Evolutionary conservation across 2,888 invertebrate species (phyloP).

Genomic region (Trissolcus japonicus): DNA sequence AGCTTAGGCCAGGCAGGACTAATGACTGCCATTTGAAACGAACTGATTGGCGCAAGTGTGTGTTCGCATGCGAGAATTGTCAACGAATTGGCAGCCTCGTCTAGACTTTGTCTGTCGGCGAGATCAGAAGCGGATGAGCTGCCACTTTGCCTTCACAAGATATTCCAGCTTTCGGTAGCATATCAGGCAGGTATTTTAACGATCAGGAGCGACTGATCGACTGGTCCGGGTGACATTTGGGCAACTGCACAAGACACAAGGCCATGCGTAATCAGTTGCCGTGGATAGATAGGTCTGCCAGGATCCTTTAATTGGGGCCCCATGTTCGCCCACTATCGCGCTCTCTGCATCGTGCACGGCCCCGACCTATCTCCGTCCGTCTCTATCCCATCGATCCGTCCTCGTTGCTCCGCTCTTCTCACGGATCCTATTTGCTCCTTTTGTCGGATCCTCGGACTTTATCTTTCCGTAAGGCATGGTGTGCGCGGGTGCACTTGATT

Average conservation of each 20-base stretch:
- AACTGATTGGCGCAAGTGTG: slow-evolving; percentile 46
- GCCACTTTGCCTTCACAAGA: slow-evolving; percentile 41
- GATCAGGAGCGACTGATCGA: slow-evolving; percentile 67
- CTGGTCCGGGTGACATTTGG: slow-evolving; percentile 68
- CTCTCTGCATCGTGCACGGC: slow-evolving; percentile 66
- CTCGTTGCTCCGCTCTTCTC: slow-evolving; percentile 48
- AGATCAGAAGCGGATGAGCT: slow-evolving; percentile 41
- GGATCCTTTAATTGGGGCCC: slow-evolving; percentile 72
- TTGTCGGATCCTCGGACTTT: slow-evolving; percentile 55
- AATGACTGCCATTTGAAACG: slow-evolving; percentile 44
- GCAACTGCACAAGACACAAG: slow-evolving; percentile 54
- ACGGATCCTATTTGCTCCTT: slow-evolving; percentile 42
- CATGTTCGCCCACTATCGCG: slow-evolving; percentile 71
- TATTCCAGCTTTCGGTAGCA: slow-evolving; percentile 62
- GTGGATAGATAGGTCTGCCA: slow-evolving; percentile 63
- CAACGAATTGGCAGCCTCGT: slow-evolving; percentile 49
- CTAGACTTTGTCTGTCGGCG: slow-evolving; percentile 43
- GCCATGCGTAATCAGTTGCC: slow-evolving; percentile 56
- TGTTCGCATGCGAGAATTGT: slow-evolving; percentile 35
- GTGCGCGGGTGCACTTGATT: slow-evolving; percentile 70
- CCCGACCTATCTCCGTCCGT: slow-evolving; percentile 56
- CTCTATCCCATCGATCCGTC: slow-evolving; percentile 29
- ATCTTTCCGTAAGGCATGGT: slow-evolving; percentile 64
- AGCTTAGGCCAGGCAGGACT: slow-evolving; percentile 19
- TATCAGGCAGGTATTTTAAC: slow-evolving; percentile 72